phyloP scores from a whole-genome alignment of 2,113 vertebrate genomes.

The Daubentonia madagascariensis region DNA sequence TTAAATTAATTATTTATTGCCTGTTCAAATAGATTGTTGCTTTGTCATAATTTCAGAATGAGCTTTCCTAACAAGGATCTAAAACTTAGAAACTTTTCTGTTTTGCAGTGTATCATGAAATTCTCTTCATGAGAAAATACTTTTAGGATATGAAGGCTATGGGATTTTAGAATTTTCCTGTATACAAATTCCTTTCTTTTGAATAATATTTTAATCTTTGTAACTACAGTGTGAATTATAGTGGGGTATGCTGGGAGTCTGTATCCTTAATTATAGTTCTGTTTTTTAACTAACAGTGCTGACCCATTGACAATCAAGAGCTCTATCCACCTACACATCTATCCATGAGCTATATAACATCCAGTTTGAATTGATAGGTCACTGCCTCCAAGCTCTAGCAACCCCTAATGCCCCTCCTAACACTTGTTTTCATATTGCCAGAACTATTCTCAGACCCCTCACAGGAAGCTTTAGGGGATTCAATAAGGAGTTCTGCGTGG shows the following conservation, averaged over 20 bases:
- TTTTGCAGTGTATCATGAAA: background rate
- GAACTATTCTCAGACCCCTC: background rate
- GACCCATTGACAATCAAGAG: background rate
- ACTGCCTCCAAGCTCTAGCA: background rate
- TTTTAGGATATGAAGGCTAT: background rate
- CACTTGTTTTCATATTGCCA: background rate
- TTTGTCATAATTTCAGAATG: background rate
- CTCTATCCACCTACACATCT: background rate
- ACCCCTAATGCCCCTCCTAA: background rate
- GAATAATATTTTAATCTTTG: conserved; percentile 22
- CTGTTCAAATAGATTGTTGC: background rate
- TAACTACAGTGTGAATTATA: background rate
- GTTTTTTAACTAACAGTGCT: background rate
- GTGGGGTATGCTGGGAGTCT: background rate
- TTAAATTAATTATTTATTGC: conserved; percentile 37
- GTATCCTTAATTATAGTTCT: background rate
- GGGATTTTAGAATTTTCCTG: conserved; percentile 20
- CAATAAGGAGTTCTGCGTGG: background rate
- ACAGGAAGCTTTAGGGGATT: background rate
- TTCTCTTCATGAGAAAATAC: conserved; percentile 39
- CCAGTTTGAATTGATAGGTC: background rate
- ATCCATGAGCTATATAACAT: background rate
- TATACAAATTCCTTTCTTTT: conserved; percentile 31
- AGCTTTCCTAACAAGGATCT: conserved; percentile 13
- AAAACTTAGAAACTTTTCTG: background rate